Percentiles rank a stretch among this genome's conserved stretches.
These are phyloP conservation scores for Arizona elegans DNA, from an alignment of 2,113 vertebrate species.

Conservation along the genomic window DNA sequence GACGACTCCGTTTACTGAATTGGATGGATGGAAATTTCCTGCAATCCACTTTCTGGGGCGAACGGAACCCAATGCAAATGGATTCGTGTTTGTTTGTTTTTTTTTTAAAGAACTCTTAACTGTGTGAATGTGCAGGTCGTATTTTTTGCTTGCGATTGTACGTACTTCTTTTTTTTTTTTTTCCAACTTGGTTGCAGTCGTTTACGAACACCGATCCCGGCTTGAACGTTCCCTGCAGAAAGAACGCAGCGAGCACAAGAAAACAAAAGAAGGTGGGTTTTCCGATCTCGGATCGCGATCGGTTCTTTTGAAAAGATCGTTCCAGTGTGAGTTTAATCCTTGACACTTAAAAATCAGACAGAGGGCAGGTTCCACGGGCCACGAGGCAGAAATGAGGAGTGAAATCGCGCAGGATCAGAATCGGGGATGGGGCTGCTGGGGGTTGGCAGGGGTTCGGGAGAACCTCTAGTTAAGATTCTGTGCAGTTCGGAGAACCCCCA, in stretches of 20 bases:
- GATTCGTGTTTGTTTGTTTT: background rate
- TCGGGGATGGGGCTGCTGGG: no score
- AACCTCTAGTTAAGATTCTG: no score
- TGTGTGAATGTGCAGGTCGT: background rate
- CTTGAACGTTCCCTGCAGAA: slow-evolving; percentile 73
- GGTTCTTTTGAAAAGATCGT: fast-evolving
- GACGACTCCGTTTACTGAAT: background rate
- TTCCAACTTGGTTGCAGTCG: slow-evolving; percentile 51
- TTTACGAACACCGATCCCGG: slow-evolving; percentile 73
- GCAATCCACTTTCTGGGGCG: background rate
- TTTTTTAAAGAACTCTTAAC: background rate
- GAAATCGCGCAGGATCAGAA: background rate
- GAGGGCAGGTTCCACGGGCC: background rate
- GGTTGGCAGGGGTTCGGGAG: no score
- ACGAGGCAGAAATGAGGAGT: background rate
- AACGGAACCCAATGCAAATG: background rate
- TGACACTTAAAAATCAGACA: background rate
- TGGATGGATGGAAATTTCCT: background rate
- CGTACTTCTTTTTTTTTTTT: background rate
- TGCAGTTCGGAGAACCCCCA: no score
- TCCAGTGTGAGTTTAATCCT: background rate
- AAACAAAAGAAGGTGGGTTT: slow-evolving; percentile 73
- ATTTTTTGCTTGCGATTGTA: fast-evolving
- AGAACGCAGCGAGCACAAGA: slow-evolving; percentile 73
- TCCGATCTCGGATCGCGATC: background rate